Evolutionary conservation across 2,797 vertebrate genomes (phyloP).

Genomic region (Amblyraja radiata): DNA sequence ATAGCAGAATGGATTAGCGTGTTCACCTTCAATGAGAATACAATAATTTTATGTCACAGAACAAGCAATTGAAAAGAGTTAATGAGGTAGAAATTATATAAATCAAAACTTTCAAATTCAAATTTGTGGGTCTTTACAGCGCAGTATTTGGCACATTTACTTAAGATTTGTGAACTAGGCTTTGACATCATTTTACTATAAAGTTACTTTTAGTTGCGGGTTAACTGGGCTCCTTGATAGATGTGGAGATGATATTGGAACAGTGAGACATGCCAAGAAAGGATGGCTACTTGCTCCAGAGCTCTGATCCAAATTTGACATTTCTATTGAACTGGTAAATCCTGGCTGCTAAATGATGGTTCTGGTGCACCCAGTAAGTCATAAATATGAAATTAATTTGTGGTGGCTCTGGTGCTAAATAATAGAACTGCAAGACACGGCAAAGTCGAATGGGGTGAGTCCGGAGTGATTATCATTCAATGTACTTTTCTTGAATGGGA

Average conservation of each 20-base stretch:
- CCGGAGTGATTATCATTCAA: background rate
- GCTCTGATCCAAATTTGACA: background rate
- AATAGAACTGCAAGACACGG: background rate
- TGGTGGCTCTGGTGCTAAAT: too few relatives aligned
- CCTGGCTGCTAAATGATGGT: background rate
- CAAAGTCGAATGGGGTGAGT: background rate
- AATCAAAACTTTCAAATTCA: background rate
- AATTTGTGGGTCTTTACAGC: background rate
- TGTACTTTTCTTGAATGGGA: background rate
- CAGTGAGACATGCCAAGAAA: too few relatives aligned
- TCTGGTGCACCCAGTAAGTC: background rate
- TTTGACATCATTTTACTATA: background rate
- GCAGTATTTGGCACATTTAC: background rate
- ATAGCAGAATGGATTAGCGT: background rate
- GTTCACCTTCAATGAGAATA: background rate
- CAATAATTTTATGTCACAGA: background rate
- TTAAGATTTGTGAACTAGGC: background rate
- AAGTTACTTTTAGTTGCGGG: background rate
- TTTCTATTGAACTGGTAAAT: background rate
- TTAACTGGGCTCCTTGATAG: too few relatives aligned
- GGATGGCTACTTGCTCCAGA: too few relatives aligned
- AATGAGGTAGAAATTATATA: background rate
- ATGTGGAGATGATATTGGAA: too few relatives aligned
- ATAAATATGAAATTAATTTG: background rate
- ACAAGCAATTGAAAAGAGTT: background rate